A percentile compares a stretch with the other conserved stretches of the same genome.
phyloP scores from a whole-genome alignment of 2,888 invertebrate species.

The Microplitis deprimator region DNA sequence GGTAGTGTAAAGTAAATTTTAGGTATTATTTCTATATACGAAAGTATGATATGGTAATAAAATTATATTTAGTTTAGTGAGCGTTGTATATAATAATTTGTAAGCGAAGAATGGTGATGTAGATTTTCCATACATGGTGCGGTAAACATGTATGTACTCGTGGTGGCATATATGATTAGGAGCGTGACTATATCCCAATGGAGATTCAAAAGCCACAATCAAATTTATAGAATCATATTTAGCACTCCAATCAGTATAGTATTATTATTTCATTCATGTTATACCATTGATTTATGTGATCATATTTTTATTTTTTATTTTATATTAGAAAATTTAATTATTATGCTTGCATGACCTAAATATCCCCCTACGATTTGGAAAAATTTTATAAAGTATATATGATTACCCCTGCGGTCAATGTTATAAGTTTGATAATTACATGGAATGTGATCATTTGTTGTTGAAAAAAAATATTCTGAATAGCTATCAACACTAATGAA shows the following conservation, averaged over 20 bases:
- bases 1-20: no score
- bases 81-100: neutral
- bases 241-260: conserved; percentile 4
- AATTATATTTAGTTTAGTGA: neutral
- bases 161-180: neutral
- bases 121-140: neutral
- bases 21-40: neutral
- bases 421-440: no score
- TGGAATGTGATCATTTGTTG: no score
- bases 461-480: no score
- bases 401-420: no score
- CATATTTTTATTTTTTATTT: neutral
- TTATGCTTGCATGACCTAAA: no score
- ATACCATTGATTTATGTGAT: neutral
- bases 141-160: neutral
- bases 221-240: conserved; percentile 9
- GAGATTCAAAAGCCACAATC: conserved; percentile 12
- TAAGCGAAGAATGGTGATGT: neutral
- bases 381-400: no score
- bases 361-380: no score
- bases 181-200: conserved; percentile 19
- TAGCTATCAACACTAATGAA: no score
- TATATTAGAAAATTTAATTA: neutral
- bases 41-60: neutral
- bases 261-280: neutral